These are phyloP conservation scores for Sycobia sp. DNA, from an alignment of 1,140 invertebrate species.

Conservation along the genomic window DNA sequence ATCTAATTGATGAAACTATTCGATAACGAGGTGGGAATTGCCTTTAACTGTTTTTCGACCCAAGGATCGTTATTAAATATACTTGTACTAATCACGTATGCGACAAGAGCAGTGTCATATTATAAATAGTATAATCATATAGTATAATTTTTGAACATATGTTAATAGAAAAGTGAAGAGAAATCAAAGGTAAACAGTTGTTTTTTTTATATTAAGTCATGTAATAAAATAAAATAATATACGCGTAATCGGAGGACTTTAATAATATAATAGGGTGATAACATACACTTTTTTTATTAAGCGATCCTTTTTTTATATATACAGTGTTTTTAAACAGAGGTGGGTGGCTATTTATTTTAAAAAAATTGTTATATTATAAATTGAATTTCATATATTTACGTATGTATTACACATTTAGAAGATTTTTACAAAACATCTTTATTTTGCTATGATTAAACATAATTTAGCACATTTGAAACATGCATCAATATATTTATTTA, in stretches of 20 bases:
- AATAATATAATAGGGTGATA: conserved; percentile 4
- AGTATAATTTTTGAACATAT: conserved; percentile 38
- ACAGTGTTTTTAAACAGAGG: conserved; percentile 1
- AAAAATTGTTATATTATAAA: no score
- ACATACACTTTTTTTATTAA: conserved; percentile 6
- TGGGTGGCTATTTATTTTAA: conserved; percentile 25
- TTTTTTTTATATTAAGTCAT: conserved; percentile 16
- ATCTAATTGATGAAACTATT: conserved; percentile 5
- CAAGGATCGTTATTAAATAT: conserved; percentile 38
- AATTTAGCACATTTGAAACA: no score
- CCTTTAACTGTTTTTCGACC: conserved; percentile 42
- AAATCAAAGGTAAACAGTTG: conserved; percentile 37
- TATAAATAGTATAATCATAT: conserved; percentile 41
- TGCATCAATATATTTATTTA: no score
- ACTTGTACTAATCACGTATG: conserved; percentile 27
- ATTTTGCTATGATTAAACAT: no score
- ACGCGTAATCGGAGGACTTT: conserved; percentile 12
- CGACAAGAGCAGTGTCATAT: conserved; percentile 44
- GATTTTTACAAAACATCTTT: no score
- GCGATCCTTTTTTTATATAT: conserved; percentile 15
- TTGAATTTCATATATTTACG: no score
- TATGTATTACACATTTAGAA: no score
- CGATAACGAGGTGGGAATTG: conserved; percentile 41
- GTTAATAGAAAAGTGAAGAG: conserved; percentile 27
- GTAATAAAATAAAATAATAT: conserved; percentile 14